Conservation (phyloP, 2,888 invertebrate species). For the Chrysodeixis includens region DNA sequence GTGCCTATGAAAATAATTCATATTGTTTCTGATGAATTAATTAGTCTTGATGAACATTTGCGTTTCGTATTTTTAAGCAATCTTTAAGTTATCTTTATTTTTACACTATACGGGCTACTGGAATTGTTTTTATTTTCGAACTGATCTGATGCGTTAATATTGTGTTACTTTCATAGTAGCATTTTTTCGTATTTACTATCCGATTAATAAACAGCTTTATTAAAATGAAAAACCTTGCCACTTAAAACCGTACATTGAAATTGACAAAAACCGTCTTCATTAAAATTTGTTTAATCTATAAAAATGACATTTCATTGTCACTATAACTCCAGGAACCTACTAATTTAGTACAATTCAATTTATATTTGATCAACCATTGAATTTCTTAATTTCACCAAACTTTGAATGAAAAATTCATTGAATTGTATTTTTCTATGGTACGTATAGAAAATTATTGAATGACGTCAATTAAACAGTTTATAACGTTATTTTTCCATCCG, state of each 20-base stretch:
- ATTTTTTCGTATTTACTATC: background rate
- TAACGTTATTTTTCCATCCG: no score
- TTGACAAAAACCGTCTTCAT: constrained; percentile 29
- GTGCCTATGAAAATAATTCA: no score
- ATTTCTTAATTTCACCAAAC: background rate
- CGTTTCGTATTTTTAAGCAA: no score
- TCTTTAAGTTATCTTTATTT: no score
- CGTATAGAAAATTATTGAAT: background rate
- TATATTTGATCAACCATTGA: background rate
- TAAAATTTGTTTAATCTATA: no score
- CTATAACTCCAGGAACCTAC: constrained; percentile 11
- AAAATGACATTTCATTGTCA: constrained; percentile 31
- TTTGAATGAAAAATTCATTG: background rate
- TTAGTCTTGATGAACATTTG: no score
- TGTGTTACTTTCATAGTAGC: background rate
- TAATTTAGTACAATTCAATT: constrained; percentile 13
- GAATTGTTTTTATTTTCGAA: no score
- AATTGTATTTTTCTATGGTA: background rate
- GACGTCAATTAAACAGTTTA: background rate
- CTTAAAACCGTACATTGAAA: background rate
- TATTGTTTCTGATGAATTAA: no score
- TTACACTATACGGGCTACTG: no score
- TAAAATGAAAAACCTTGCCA: no score
- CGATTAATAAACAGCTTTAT: background rate
- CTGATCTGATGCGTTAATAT: background rate